Evolutionary conservation across 1,140 invertebrate species (phyloP).

Genomic region (Leptinotarsa undecemlineata): DNA sequence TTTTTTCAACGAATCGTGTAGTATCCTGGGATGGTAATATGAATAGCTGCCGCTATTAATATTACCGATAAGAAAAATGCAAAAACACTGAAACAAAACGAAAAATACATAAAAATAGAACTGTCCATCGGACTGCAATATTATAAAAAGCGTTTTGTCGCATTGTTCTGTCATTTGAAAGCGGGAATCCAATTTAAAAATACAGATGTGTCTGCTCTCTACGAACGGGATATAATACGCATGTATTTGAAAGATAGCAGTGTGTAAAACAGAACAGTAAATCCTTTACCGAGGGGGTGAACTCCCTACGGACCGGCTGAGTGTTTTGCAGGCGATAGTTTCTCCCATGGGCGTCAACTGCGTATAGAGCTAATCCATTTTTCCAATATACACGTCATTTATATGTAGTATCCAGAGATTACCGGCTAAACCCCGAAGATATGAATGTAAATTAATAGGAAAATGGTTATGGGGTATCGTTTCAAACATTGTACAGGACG

Average conservation of each 20-base stretch:
- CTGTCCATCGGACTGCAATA: neutral
- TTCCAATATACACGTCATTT: constrained; percentile 51
- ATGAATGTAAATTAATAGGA: constrained; percentile 35
- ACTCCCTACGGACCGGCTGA: constrained; percentile 40
- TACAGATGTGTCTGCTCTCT: constrained; percentile 19
- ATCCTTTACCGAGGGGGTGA: constrained; percentile 42
- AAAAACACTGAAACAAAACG: neutral
- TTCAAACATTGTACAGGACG: neutral
- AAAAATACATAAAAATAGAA: constrained; percentile 15
- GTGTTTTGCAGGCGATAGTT: constrained; percentile 47
- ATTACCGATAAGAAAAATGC: neutral
- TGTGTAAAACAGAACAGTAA: constrained; percentile 37
- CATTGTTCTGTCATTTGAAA: constrained; percentile 18
- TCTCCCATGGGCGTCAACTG: constrained; percentile 42
- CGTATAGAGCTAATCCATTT: constrained; percentile 47
- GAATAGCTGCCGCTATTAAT: neutral
- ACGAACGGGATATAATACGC: constrained; percentile 26
- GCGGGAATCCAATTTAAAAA: constrained; percentile 26
- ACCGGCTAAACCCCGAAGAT: constrained; percentile 27
- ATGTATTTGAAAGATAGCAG: constrained; percentile 28
- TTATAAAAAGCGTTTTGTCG: constrained; percentile 20
- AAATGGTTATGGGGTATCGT: neutral
- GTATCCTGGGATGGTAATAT: neutral
- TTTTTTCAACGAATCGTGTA: too few species aligned
- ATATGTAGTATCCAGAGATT: constrained; percentile 44